These are phyloP conservation scores for Lathamus discolor DNA, from an alignment of 2,113 vertebrate species.

Conservation along the genomic window DNA sequence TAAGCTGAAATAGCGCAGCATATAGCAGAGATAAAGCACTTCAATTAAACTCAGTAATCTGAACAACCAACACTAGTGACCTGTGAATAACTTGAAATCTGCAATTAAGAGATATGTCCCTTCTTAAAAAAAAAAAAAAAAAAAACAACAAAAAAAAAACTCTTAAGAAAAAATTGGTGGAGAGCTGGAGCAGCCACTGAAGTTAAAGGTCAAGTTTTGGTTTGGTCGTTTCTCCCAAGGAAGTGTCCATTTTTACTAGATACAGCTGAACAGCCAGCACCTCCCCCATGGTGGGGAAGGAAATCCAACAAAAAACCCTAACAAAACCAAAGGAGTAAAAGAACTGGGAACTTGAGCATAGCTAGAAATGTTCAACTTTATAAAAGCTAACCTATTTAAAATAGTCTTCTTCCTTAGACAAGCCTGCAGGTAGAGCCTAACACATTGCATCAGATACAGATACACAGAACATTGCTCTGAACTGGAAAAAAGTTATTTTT, in stretches of 20 bases:
- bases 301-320: accelerated
- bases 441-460: slow-evolving; percentile 30
- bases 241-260: background rate
- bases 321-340: background rate
- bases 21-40: background rate
- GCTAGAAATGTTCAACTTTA: background rate
- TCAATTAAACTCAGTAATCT: background rate
- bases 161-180: background rate
- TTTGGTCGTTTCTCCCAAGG: background rate
- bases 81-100: background rate
- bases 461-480: slow-evolving; percentile 47
- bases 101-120: background rate
- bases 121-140: background rate
- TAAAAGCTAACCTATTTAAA: background rate
- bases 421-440: slow-evolving; percentile 32
- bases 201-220: background rate
- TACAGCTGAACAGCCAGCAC: background rate
- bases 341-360: background rate
- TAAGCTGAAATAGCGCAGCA: background rate
- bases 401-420: background rate
- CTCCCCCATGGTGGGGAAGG: background rate
- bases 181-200: background rate
- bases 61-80: background rate
- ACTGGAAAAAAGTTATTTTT: background rate
- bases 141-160: background rate